Percentiles rank a stretch among this genome's conserved stretches.
Conservation (phyloP, 2,888 invertebrate genomes). For the Drosophila borborema region DNA sequence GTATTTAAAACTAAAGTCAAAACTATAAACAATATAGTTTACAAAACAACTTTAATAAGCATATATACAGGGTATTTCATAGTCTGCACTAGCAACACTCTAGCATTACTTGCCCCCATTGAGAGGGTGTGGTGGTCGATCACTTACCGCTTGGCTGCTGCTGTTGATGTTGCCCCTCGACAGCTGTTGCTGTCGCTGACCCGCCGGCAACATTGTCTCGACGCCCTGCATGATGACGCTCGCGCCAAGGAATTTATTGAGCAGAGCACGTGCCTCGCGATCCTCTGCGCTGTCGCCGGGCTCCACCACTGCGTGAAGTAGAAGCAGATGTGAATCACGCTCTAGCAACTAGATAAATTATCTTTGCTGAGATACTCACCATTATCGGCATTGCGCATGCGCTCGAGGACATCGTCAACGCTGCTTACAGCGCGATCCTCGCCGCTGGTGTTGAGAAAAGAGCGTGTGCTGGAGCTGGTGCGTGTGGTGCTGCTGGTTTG, state of each 20-base stretch:
- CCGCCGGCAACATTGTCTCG: conserved; percentile 86
- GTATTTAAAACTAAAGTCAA: neutral
- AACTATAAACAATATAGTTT: neutral
- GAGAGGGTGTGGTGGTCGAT: neutral
- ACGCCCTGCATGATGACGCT: conserved; percentile 92
- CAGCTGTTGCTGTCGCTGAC: conserved; percentile 60
- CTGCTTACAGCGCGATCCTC: conserved; percentile 89
- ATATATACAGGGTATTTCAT: conserved; percentile 5
- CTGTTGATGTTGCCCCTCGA: conserved; percentile 25
- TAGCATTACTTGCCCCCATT: neutral
- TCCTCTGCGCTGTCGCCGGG: conserved; percentile 89
- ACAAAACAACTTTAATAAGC: neutral
- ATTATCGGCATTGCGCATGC: conserved; percentile 92
- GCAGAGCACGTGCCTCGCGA: conserved; percentile 90
- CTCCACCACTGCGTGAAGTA: conserved; percentile 86
- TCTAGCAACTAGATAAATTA: neutral
- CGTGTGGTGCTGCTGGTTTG: conserved; percentile 69
- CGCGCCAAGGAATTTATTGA: conserved; percentile 94
- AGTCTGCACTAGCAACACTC: neutral
- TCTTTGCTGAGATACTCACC: conserved; percentile 84
- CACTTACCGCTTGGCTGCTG: conserved; percentile 81
- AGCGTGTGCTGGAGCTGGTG: conserved; percentile 84
- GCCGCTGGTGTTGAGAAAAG: conserved; percentile 89
- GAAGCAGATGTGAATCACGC: neutral
- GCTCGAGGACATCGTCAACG: conserved; percentile 90